Percentiles rank a stretch among this genome's conserved stretches.
Conservation (phyloP, 2,113 vertebrate genomes). For the Corythoichthys haematopterus region DNA sequence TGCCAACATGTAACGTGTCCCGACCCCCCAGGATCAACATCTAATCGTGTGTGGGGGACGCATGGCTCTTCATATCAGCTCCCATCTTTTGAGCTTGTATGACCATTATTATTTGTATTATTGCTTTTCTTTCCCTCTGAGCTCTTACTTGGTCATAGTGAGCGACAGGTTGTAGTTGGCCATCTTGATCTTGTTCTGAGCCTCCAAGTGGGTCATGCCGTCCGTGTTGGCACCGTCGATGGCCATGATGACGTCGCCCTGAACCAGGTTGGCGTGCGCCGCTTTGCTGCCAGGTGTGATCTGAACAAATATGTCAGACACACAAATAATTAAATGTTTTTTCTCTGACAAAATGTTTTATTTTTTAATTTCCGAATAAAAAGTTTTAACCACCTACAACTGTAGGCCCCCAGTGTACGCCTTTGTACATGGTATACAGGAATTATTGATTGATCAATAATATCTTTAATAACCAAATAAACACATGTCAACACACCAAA, state of each 20-base stretch:
- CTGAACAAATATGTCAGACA: slow-evolving; percentile 60
- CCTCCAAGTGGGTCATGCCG: slow-evolving; percentile 96
- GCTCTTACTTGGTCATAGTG: slow-evolving; percentile 87
- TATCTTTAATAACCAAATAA: too few species aligned
- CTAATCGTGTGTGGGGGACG: not conserved
- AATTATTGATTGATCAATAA: too few species aligned
- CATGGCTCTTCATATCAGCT: slow-evolving; percentile 2
- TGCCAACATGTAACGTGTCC: not conserved
- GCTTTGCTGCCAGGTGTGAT: slow-evolving; percentile 95
- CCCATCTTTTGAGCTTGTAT: not conserved
- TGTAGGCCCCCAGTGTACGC: too few species aligned
- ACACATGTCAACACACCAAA: not conserved
- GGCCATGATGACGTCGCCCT: slow-evolving; percentile 90
- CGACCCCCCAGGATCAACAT: not conserved
- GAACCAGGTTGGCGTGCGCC: slow-evolving; percentile 84
- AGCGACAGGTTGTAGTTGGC: slow-evolving; percentile 89
- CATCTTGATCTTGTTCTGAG: slow-evolving; percentile 98
- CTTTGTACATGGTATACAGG: too few species aligned
- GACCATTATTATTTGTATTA: not conserved
- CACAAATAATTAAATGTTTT: not conserved
- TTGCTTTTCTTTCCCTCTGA: not conserved
- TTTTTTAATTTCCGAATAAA: too few species aligned
- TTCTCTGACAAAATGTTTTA: too few species aligned
- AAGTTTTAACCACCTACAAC: too few species aligned
- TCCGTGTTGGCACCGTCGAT: slow-evolving; percentile 94